These are phyloP conservation scores for Bombyx huttoni DNA, from an alignment of 2,888 invertebrate species.

Conservation along the genomic window DNA sequence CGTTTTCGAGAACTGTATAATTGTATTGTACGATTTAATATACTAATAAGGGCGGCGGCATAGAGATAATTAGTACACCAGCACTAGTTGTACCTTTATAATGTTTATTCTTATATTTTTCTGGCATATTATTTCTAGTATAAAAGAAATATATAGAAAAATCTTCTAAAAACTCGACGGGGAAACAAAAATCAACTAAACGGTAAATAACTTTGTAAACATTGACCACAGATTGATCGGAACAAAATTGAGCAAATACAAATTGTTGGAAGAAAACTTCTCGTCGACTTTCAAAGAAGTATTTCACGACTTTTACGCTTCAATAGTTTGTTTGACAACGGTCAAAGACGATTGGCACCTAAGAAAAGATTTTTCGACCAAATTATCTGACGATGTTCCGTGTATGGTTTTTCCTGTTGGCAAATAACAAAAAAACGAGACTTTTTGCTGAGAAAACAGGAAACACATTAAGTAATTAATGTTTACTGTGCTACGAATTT, in stretches of 20 bases:
- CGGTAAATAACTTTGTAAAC: too few relatives aligned
- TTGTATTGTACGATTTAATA: too few relatives aligned
- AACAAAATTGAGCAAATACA: too few relatives aligned
- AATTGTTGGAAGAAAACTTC: slow-evolving; percentile 4
- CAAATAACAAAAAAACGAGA: neutral
- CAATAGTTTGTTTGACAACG: neutral
- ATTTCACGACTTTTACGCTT: neutral
- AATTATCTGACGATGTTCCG: neutral
- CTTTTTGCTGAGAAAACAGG: neutral
- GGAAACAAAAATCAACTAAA: too few relatives aligned
- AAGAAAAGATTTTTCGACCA: neutral
- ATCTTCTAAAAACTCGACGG: too few relatives aligned
- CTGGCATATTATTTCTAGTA: too few relatives aligned
- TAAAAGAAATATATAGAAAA: too few relatives aligned
- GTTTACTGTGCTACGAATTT: neutral
- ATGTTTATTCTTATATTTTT: too few relatives aligned
- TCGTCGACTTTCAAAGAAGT: slow-evolving; percentile 1
- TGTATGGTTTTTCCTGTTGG: neutral
- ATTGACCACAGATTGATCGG: neutral
- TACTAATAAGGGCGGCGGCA: too few relatives aligned
- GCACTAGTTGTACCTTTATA: too few relatives aligned
- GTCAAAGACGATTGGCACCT: neutral
- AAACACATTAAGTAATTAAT: neutral
- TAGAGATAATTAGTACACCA: too few relatives aligned
- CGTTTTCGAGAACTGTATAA: too few relatives aligned